Conservation (phyloP, 2,113 vertebrate genomes). For the Amphiprion percula region DNA sequence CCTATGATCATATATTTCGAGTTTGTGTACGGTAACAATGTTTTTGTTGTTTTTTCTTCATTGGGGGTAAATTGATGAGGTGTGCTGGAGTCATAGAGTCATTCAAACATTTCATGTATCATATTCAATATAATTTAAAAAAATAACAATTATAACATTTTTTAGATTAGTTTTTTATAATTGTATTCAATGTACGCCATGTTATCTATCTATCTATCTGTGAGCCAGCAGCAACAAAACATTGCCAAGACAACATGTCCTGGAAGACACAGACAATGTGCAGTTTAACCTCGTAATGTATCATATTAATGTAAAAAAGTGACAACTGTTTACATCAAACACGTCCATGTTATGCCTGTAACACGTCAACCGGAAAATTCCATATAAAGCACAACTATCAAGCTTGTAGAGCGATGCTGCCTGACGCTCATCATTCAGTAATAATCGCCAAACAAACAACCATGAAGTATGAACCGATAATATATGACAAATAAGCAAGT, state of each 20-base stretch:
- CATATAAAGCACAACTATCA: slow-evolving; percentile 21
- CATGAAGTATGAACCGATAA: slow-evolving; percentile 21
- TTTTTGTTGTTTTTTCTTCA: too few relatives aligned
- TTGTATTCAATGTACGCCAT: too few relatives aligned
- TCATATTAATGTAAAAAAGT: slow-evolving; percentile 14
- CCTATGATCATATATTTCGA: not conserved
- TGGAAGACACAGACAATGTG: not conserved
- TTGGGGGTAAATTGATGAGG: not conserved
- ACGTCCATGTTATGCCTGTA: not conserved
- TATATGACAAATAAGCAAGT: slow-evolving; percentile 16
- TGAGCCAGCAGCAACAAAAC: not conserved
- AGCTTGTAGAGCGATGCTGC: slow-evolving; percentile 1
- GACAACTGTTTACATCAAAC: slow-evolving; percentile 20
- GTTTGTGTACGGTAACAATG: not conserved
- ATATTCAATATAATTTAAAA: too few relatives aligned
- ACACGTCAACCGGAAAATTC: slow-evolving; percentile 40
- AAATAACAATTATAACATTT: too few relatives aligned
- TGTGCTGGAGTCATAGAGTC: not conserved
- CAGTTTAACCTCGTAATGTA: not conserved
- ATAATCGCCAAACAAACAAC: slow-evolving; percentile 31
- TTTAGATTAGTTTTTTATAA: too few relatives aligned
- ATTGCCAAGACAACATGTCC: not conserved
- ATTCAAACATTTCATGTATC: too few relatives aligned
- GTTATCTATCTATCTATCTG: not conserved
- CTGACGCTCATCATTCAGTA: slow-evolving; percentile 16